Evolutionary conservation across 2,113 vertebrate species (phyloP), one percentile per base, ranked within the genome.

Genomic region (Ochotona princeps): DNA sequence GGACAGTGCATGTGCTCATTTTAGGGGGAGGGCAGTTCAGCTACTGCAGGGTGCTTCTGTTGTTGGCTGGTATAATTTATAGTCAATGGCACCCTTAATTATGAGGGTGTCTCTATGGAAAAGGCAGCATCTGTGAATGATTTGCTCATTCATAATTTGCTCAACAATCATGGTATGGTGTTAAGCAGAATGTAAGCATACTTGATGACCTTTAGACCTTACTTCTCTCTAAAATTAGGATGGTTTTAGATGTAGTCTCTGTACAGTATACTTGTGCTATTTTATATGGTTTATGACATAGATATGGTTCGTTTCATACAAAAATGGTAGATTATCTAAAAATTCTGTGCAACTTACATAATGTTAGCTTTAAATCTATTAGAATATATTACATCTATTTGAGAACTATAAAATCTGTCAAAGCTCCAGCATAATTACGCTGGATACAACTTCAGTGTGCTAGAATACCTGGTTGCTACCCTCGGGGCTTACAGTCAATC

Each of bases 121-220:
- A 97, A 97, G 92, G 80, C 96, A 87, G 88, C 83, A 89, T 97
- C 87, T 82, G 75, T 93, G 96, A 98, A 96, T 96, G 93, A 97
- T n/a, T n/a, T n/a, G n/a, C 96, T 97, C 88, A 92, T 97, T 97
- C 94, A 93, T 96, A 97, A 97, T 97, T 97, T 96, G 18, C 81
- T 97, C 89, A 94, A 93, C 97, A 97, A 95, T 97, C 93, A 91
- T 96, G 96, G 96, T 93, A 95, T 92, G 96, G 86, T 95, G 83
- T 92, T 93, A 93, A 96, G 88, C 93, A 96, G 94, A 97, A 97
- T 94, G 94, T 89, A 97, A 97, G 97, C 94, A 95, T 65, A 69
- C 87, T 97, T 96, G 94, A 94, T 97, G 97, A 97, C 97, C 97
- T 98, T 97, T 97, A 96, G 97, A 95, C 95, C 90, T 74, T 96